A percentile compares a stretch with the other conserved stretches of the same genome.
These are phyloP conservation scores for Gallinago nigripennis DNA, from an alignment of 2,797 vertebrate genomes.

Conservation along the genomic window DNA sequence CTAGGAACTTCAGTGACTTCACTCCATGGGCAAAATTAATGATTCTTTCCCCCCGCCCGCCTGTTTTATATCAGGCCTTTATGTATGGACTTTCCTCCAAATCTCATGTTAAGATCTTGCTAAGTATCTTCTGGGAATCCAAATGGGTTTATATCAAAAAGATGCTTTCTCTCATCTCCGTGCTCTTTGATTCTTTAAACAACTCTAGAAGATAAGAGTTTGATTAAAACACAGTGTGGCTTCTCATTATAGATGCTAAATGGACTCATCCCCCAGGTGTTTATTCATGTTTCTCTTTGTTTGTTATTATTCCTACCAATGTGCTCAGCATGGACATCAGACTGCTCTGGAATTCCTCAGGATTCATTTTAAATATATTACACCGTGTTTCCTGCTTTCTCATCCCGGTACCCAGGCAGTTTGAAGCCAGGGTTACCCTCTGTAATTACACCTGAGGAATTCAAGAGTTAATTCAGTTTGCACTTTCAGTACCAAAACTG, in stretches of 20 bases:
- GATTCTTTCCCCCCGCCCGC: not conserved
- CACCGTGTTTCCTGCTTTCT: not conserved
- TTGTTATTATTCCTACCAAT: not conserved
- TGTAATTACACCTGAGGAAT: not conserved
- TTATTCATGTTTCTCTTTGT: not conserved
- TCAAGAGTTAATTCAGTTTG: not conserved
- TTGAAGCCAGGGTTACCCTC: not conserved
- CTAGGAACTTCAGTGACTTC: not conserved
- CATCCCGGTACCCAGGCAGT: not conserved
- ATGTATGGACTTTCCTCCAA: not conserved
- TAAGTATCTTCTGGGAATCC: not conserved
- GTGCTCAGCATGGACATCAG: not conserved
- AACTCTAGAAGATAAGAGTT: not conserved
- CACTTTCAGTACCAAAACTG: not conserved
- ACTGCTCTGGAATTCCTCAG: not conserved
- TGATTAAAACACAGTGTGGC: not conserved
- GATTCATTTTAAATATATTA: not conserved
- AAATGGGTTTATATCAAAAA: not conserved
- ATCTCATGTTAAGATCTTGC: not conserved
- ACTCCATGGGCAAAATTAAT: not conserved
- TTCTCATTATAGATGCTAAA: not conserved
- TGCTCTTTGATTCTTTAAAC: conserved; percentile 5
- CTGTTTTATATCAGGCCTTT: not conserved
- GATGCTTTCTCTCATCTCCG: not conserved
- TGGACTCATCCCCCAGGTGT: not conserved